These are phyloP conservation scores for Arctocebus calabarensis DNA, from an alignment of 2,797 vertebrate genomes.

Conservation along the genomic window DNA sequence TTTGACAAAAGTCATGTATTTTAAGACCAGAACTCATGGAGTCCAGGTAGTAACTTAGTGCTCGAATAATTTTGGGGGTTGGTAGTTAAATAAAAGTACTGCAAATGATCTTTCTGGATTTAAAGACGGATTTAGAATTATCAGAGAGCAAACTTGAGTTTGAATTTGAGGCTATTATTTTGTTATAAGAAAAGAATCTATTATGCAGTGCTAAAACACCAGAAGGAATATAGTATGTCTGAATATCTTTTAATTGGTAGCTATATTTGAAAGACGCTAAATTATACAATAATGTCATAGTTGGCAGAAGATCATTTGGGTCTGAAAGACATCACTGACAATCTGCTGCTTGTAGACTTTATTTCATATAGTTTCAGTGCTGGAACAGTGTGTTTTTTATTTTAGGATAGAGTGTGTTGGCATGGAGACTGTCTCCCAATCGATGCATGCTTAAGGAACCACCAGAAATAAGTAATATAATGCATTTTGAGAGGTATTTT, in stretches of 20 bases:
- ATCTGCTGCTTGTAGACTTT: constrained; percentile 60
- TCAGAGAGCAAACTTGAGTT: constrained; percentile 74
- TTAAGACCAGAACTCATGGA: constrained; percentile 42
- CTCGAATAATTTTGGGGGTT: constrained; percentile 19
- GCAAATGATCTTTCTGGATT: constrained; percentile 50
- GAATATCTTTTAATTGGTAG: constrained; percentile 81
- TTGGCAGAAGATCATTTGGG: constrained; percentile 76
- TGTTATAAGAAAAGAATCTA: constrained; percentile 71
- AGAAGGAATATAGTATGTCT: constrained; percentile 76
- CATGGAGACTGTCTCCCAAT: constrained; percentile 25
- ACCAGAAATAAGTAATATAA: constrained; percentile 55
- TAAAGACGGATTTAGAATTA: constrained; percentile 57
- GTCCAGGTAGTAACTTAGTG: constrained; percentile 25
- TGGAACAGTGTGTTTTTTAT: constrained; percentile 57
- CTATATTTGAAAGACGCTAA: constrained; percentile 84
- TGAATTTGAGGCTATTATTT: constrained; percentile 73
- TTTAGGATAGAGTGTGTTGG: constrained; percentile 37
- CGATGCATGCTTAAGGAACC: constrained; percentile 11
- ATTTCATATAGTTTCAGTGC: constrained; percentile 20
- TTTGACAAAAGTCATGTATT: constrained; percentile 26
- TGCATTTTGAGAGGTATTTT: constrained; percentile 40
- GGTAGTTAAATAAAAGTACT: constrained; percentile 31
- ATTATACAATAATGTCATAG: constrained; percentile 80
- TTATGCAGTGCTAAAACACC: constrained; percentile 81
- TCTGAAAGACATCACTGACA: constrained; percentile 73